A percentile compares a stretch with the other conserved stretches of the same genome.
These are phyloP conservation scores for Lithobates pipiens DNA, from an alignment of 2,797 vertebrate species.

Conservation along the genomic window DNA sequence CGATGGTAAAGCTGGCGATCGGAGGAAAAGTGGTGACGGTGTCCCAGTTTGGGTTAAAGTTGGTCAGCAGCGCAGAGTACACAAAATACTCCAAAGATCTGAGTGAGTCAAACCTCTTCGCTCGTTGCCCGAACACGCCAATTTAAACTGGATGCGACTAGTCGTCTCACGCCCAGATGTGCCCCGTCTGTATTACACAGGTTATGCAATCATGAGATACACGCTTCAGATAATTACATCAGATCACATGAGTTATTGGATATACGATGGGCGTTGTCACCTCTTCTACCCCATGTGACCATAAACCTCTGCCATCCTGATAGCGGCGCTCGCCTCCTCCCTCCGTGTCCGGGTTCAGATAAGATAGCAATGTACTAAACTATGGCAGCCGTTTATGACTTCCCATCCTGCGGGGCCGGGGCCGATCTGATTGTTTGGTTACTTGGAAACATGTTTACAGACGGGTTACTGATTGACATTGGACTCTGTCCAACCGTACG, in stretches of 20 bases:
- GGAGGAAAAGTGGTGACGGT: conserved; percentile 76
- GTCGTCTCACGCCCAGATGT: not conserved
- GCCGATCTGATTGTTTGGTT: conserved; percentile 13
- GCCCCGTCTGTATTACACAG: not conserved
- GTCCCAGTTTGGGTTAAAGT: conserved; percentile 82
- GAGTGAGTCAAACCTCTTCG: conserved; percentile 73
- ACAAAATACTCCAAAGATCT: conserved; percentile 76
- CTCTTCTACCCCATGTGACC: not conserved
- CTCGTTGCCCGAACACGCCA: not conserved
- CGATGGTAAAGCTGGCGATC: conserved; percentile 83
- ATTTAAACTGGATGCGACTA: not conserved
- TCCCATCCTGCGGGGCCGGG: not conserved
- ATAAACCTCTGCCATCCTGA: not conserved
- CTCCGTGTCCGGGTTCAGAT: conserved; percentile 13
- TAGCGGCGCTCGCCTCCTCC: conserved; percentile 2
- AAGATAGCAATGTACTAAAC: not conserved
- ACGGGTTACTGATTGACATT: conserved; percentile 45
- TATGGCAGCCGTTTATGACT: not conserved
- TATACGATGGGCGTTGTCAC: not conserved
- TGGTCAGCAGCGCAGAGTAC: conserved; percentile 83
- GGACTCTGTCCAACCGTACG: not conserved
- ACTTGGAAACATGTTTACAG: conserved; percentile 37
- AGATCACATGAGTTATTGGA: not conserved
- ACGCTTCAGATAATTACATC: conserved; percentile 1
- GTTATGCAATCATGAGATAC: not conserved